Evolutionary conservation across 2,888 invertebrate genomes (phyloP).

Genomic region (Drosophila prostipennis): DNA sequence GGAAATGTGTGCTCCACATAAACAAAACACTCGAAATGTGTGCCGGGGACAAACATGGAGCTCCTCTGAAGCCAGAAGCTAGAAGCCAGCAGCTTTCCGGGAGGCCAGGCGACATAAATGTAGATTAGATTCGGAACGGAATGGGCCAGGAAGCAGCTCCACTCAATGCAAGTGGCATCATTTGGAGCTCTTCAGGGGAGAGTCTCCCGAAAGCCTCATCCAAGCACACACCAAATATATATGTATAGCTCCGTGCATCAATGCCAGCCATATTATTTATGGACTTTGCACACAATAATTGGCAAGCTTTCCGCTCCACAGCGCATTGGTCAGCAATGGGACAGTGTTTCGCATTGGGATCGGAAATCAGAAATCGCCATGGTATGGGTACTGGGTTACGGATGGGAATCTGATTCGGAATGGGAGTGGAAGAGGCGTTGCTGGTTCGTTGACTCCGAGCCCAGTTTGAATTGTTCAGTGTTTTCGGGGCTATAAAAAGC

Average conservation of each 20-base stretch:
- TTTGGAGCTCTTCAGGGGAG: constrained; percentile 37
- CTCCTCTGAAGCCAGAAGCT: constrained; percentile 6
- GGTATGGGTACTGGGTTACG: constrained; percentile 12
- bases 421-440: constrained; percentile 1
- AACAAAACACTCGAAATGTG: constrained; percentile 63
- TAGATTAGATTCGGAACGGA: constrained; percentile 25
- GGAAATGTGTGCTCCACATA: constrained; percentile 52
- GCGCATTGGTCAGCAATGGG: constrained; percentile 39
- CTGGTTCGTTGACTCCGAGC: constrained; percentile 35
- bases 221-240: no score
- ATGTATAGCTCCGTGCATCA: constrained; percentile 19
- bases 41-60: constrained; percentile 73
- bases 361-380: constrained; percentile 25
- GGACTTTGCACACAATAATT: constrained; percentile 69
- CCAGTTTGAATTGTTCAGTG: constrained; percentile 23
- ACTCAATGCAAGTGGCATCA: constrained; percentile 62
- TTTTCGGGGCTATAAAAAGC: constrained; percentile 23
- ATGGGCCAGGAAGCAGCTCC: constrained; percentile 21
- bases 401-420: not conserved
- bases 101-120: constrained; percentile 21
- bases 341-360: constrained; percentile 21
- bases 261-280: constrained; percentile 59
- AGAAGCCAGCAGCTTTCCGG: constrained; percentile 10
- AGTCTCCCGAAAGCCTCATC: no score
- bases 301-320: constrained; percentile 59